Evolutionary conservation across 2,113 vertebrate genomes (phyloP).

Genomic region (Lipophrys pholis): DNA sequence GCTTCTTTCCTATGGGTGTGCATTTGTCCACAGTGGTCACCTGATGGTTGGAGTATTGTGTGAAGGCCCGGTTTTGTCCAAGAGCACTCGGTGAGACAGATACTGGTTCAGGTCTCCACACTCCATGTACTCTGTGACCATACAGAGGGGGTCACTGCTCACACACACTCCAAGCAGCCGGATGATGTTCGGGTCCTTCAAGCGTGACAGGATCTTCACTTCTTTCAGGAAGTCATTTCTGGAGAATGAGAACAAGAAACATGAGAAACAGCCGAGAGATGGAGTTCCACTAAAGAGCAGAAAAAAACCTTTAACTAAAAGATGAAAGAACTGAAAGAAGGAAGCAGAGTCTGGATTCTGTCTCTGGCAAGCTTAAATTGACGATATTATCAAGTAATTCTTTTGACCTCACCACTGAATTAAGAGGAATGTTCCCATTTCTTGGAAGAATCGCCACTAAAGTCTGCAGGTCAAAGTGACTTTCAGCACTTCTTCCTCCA

Average conservation of each 20-base stretch:
- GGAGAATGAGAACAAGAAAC: background rate
- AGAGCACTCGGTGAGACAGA: slow-evolving; percentile 87
- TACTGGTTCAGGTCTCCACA: slow-evolving; percentile 95
- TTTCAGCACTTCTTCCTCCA: slow-evolving; percentile 14
- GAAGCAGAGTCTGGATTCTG: background rate
- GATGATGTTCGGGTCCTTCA: slow-evolving; percentile 95
- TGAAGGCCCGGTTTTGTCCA: slow-evolving; percentile 83
- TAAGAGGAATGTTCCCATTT: background rate
- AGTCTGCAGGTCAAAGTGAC: background rate
- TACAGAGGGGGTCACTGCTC: slow-evolving; percentile 91
- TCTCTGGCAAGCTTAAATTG: background rate
- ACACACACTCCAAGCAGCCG: slow-evolving; percentile 92
- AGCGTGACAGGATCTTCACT: slow-evolving; percentile 92
- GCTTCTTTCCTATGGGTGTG: background rate
- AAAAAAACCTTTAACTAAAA: too few species aligned
- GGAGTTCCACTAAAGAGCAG: background rate
- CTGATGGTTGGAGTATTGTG: slow-evolving; percentile 87
- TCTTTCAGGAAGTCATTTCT: slow-evolving; percentile 95
- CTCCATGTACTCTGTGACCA: slow-evolving; percentile 97
- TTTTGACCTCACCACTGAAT: slow-evolving; percentile 3
- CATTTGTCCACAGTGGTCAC: slow-evolving; percentile 59
- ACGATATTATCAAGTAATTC: background rate
- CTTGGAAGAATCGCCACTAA: background rate
- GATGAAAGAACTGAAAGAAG: background rate
- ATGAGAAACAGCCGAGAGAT: background rate